Percentiles rank a stretch among this genome's conserved stretches.
These are phyloP conservation scores for Geopemphigus sp. DNA, from an alignment of 1,140 invertebrate genomes.

Conservation along the genomic window DNA sequence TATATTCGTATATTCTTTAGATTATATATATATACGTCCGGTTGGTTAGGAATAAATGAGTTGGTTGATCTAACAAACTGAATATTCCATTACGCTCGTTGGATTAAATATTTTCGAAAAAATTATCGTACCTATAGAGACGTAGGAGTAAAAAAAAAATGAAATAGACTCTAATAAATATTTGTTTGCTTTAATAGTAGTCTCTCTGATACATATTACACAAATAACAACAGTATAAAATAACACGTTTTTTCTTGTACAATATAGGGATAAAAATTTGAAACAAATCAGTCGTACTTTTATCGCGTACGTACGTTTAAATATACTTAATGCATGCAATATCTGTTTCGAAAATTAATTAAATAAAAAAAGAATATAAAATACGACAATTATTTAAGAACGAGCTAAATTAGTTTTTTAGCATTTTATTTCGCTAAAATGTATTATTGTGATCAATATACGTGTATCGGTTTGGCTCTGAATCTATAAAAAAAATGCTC, in stretches of 20 bases:
- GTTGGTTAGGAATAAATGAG: no score
- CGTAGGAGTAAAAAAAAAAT: neutral
- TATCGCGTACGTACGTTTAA: slow-evolving; percentile 1
- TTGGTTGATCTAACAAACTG: no score
- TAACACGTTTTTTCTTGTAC: slow-evolving; percentile 37
- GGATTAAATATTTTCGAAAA: no score
- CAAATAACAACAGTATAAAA: slow-evolving; percentile 49
- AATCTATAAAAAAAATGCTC: slow-evolving; percentile 23
- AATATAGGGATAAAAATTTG: slow-evolving; percentile 34
- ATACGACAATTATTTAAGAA: slow-evolving; percentile 19
- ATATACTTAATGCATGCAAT: slow-evolving; percentile 26
- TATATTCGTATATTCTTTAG: no score
- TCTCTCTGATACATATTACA: slow-evolving; percentile 34
- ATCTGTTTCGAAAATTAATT: neutral
- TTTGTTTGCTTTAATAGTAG: slow-evolving; percentile 42
- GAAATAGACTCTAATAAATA: neutral
- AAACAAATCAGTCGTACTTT: slow-evolving; percentile 45
- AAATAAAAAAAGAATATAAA: slow-evolving; percentile 26
- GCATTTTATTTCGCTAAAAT: slow-evolving; percentile 23
- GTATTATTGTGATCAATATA: slow-evolving; percentile 3
- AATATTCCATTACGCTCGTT: no score
- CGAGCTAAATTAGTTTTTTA: slow-evolving; percentile 12
- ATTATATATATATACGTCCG: no score
- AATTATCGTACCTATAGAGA: no score
- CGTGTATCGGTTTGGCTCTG: neutral